Evolutionary conservation across 1,140 invertebrate species (phyloP).

Genomic region (Drosophila teissieri): DNA sequence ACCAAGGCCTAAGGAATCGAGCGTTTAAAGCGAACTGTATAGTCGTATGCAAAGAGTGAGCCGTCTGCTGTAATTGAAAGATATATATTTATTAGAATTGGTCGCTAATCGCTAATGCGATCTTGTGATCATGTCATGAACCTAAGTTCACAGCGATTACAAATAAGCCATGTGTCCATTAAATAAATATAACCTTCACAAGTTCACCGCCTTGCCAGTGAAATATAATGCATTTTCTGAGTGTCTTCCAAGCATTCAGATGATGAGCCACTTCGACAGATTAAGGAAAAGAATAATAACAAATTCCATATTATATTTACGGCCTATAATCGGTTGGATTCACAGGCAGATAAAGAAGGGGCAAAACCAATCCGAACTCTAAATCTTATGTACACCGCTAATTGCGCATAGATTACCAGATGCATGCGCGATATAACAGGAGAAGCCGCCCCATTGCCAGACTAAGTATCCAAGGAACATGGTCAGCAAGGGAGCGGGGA

Average conservation of each 20-base stretch:
- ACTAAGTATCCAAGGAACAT: neutral
- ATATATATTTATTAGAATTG: no score
- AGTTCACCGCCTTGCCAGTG: neutral
- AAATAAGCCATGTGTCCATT: no score
- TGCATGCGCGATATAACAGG: slow-evolving; percentile 72
- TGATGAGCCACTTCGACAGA: slow-evolving; percentile 23
- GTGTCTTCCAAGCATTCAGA: slow-evolving; percentile 47
- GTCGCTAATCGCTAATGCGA: no score
- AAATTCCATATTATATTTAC: slow-evolving; percentile 70
- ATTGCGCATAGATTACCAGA: slow-evolving; percentile 82
- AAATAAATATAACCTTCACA: neutral
- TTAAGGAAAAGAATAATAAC: slow-evolving; percentile 25
- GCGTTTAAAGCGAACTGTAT: slow-evolving; percentile 3
- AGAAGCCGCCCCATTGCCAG: slow-evolving; percentile 53
- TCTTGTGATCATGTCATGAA: no score
- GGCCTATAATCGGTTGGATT: slow-evolving; percentile 34
- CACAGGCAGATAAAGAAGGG: slow-evolving; percentile 11
- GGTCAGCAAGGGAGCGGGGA: neutral
- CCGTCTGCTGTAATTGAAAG: no score
- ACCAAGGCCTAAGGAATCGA: neutral
- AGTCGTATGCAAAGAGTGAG: slow-evolving; percentile 1
- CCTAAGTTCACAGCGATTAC: no score
- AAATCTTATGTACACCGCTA: slow-evolving; percentile 80
- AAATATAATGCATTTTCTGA: slow-evolving; percentile 53
- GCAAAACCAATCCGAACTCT: slow-evolving; percentile 77